Conservation (phyloP, 2,113 vertebrate genomes). For the Boulengerochromis microlepis region DNA sequence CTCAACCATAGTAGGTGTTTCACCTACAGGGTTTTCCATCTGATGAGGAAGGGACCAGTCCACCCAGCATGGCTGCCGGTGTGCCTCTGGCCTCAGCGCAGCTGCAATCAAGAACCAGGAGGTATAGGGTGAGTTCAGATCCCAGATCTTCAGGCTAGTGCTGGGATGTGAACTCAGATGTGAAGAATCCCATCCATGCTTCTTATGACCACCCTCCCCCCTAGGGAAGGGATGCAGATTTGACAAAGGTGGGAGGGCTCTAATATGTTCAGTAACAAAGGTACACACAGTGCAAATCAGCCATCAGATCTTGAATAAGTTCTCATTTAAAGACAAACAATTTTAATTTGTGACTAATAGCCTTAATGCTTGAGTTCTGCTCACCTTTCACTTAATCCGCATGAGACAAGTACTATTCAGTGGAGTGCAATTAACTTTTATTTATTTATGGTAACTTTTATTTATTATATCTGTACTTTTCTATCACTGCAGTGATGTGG, state of each 20-base stretch:
- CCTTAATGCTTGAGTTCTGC: neutral
- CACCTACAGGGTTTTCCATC: conserved; percentile 57
- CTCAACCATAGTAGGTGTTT: conserved; percentile 41
- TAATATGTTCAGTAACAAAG: neutral
- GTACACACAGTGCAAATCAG: neutral
- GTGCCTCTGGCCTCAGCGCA: conserved; percentile 29
- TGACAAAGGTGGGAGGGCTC: neutral
- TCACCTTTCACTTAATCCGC: neutral
- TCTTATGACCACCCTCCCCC: neutral
- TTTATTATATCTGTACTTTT: neutral
- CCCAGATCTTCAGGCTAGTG: conserved; percentile 30
- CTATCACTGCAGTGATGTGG: neutral
- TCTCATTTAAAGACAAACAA: neutral
- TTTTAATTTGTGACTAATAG: neutral
- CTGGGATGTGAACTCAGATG: neutral
- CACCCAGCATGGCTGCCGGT: conserved; percentile 16
- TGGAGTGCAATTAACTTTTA: neutral
- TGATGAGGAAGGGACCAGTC: conserved; percentile 50
- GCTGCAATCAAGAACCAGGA: conserved; percentile 58
- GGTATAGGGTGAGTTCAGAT: conserved; percentile 63
- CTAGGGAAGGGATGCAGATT: neutral
- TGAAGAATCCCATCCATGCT: neutral
- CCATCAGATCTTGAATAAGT: conserved; percentile 47
- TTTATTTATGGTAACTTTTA: neutral
- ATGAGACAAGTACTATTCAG: neutral